Percentiles rank a stretch among this genome's conserved stretches.
These are phyloP conservation scores for Anisognathus igniventris DNA, from an alignment of 2,797 vertebrate genomes.

Conservation along the genomic window DNA sequence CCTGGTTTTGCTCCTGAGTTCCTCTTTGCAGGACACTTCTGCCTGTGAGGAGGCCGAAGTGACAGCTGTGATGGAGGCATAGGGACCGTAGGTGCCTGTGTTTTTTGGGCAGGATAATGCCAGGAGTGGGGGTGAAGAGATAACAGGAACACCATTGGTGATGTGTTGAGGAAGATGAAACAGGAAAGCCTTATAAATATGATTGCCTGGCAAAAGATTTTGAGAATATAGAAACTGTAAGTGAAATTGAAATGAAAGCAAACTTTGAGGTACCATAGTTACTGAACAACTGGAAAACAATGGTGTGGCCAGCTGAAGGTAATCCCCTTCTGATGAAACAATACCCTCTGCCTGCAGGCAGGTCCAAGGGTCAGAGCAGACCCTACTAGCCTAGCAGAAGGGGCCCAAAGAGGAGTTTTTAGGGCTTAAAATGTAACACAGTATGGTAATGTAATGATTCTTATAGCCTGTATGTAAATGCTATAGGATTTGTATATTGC, in stretches of 20 bases:
- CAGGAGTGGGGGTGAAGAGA: accelerated
- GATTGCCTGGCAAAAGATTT: not conserved
- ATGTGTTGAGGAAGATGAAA: not conserved
- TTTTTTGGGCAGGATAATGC: not conserved
- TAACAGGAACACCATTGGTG: accelerated
- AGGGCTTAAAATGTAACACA: not conserved
- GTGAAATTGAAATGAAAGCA: not conserved
- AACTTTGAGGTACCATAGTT: not conserved
- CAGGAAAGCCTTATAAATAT: not conserved
- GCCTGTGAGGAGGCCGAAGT: not conserved
- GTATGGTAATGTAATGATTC: not conserved
- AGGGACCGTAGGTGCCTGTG: accelerated
- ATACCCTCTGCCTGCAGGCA: not conserved
- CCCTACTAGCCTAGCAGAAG: not conserved
- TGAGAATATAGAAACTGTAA: not conserved
- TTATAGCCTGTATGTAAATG: not conserved
- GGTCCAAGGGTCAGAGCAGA: not conserved
- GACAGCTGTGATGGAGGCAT: not conserved
- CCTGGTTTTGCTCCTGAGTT: not conserved
- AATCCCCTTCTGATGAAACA: too few relatives aligned
- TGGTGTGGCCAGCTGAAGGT: too few relatives aligned
- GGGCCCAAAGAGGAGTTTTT: not conserved
- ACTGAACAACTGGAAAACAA: too few relatives aligned
- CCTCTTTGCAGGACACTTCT: not conserved
- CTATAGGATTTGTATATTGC: not conserved